phyloP scores from a whole-genome alignment of 37 sponge, comb jelly and placozoan species.

The Bolinopsis microptera region DNA sequence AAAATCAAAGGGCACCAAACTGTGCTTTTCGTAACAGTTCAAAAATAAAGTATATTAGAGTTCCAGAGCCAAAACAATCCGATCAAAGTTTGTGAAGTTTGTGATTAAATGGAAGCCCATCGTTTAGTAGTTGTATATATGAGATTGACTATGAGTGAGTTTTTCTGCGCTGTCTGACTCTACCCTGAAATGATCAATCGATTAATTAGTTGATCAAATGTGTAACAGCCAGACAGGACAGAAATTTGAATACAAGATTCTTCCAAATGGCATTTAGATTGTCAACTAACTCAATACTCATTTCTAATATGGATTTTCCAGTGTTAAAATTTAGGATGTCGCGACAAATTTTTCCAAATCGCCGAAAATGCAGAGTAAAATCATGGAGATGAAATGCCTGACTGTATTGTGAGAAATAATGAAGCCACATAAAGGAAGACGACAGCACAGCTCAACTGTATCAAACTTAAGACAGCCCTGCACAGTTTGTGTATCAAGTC shows the following conservation, averaged over 20 bases:
- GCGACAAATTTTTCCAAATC: too few relatives aligned
- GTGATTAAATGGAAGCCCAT: not conserved
- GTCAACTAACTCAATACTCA: too few relatives aligned
- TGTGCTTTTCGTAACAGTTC: not conserved
- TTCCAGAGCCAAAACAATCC: not conserved
- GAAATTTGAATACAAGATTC: not conserved
- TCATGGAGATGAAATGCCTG: not conserved
- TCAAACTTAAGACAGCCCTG: too few relatives aligned
- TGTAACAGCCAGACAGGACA: constrained; percentile 1
- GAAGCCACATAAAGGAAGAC: too few relatives aligned
- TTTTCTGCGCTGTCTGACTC: constrained; percentile 8
- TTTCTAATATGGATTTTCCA: too few relatives aligned
- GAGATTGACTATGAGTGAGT: not conserved
- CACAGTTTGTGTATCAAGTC: too few relatives aligned
- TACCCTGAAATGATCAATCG: constrained; percentile 25
- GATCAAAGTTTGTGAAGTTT: not conserved
- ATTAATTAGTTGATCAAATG: not conserved
- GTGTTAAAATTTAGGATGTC: too few relatives aligned
- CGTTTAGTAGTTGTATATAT: not conserved
- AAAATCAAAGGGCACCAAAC: not conserved
- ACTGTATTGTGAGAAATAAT: too few relatives aligned
- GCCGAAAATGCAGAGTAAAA: too few relatives aligned
- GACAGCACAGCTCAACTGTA: too few relatives aligned
- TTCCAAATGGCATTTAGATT: too few relatives aligned
- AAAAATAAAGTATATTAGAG: not conserved